Evolutionary conservation across 2,797 vertebrate genomes (phyloP), one percentile per base, ranked within the genome.

Genomic region (Tapera naevia): DNA sequence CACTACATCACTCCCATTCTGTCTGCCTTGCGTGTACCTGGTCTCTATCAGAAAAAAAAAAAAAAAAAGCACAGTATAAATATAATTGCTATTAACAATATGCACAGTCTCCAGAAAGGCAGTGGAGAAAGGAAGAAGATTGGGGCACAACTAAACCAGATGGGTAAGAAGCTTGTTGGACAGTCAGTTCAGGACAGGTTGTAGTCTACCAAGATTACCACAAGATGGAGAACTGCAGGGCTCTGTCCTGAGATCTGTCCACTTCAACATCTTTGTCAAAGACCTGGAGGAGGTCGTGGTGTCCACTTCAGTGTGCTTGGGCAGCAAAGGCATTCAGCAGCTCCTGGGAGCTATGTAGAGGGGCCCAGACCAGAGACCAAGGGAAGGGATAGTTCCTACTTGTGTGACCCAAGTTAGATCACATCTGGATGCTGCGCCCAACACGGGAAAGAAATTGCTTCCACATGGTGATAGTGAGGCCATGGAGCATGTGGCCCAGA

Each of bases 401-500:
- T 64, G 28, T 4, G 19, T 0, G 32, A 58, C 57, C 84, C 35
- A 25, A 0, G 2, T 16, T 25, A 84, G 18, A 56, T 3, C 11
- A 43, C 22, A 48, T 11, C 13, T 17, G 57, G 25, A 67, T 48
- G 54, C 14, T 37, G 33, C 5, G n/a, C 16, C 32, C 45, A 56
- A 17, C 5, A 41, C 2, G 18, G 12, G 10, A 51, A 48, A 53
- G 21, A 74, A 74, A n/a, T 11, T 23, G 13, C 11, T 80, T 72
- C 30, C 17, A 10, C 5, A 3, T 45, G 23, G 79, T n/a, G 37
- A 45, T 0, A 66, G 32, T 0, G 0, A 58, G 48, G 27, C 41
- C 81, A 50, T 3, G 7, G 65, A 74, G 18, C 2, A 4, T 28
- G 27, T 23, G 4, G 1, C 5, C 23, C n/a, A 0, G 0, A 61